These are phyloP conservation scores for Sialis lutaria DNA, from an alignment of 2,888 invertebrate species.

Conservation along the genomic window DNA sequence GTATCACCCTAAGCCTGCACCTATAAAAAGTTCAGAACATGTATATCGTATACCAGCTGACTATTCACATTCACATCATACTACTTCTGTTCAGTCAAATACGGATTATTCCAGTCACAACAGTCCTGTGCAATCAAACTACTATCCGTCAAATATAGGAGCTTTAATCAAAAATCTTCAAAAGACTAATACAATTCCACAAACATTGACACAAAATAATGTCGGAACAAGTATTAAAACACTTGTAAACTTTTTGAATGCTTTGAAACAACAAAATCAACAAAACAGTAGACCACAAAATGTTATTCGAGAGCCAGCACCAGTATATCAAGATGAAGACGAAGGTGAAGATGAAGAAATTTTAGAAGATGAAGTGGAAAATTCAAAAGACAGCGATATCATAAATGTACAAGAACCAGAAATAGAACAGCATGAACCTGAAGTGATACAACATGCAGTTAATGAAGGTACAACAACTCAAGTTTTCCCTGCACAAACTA, in stretches of 20 bases:
- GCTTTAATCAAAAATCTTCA: conserved; percentile 28
- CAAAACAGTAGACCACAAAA: conserved; percentile 11
- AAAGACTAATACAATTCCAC: conserved; percentile 56
- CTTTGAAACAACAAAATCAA: conserved; percentile 36
- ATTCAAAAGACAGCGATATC: neutral
- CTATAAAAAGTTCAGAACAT: conserved; percentile 14
- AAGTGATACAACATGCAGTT: conserved; percentile 1
- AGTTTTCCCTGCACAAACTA: conserved; percentile 27
- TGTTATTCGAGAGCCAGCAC: neutral
- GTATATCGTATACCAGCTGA: conserved; percentile 9
- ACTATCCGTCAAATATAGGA: conserved; percentile 47
- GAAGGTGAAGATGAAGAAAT: conserved; percentile 13
- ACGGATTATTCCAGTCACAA: neutral
- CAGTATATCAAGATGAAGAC: conserved; percentile 11
- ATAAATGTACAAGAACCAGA: neutral
- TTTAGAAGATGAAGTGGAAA: neutral
- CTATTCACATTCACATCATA: neutral
- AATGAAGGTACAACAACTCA: conserved; percentile 20
- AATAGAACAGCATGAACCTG: neutral
- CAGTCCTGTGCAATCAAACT: conserved; percentile 17
- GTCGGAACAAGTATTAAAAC: conserved; percentile 64
- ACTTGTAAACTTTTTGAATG: conserved; percentile 53
- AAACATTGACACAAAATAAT: conserved; percentile 57
- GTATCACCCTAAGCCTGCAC: conserved; percentile 14
- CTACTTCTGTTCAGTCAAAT: neutral